phyloP scores from a whole-genome alignment of 2,113 vertebrate species.

The Chionis minor region DNA sequence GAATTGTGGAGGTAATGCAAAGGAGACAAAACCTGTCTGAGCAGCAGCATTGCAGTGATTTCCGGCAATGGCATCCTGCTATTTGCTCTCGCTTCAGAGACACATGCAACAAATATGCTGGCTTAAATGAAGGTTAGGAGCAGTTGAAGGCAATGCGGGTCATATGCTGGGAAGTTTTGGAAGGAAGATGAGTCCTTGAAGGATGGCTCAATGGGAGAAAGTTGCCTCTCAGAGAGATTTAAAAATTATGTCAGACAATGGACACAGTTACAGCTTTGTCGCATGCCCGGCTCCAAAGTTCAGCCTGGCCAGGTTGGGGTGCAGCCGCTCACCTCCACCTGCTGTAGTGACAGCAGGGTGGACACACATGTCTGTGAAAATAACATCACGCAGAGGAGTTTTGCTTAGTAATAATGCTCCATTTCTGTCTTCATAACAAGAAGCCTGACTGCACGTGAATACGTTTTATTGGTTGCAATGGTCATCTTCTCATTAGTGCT shows the following conservation, averaged over 20 bases:
- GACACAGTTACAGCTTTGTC: not conserved
- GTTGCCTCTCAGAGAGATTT: not conserved
- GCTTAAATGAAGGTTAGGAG: not conserved
- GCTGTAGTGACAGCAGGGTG: not conserved
- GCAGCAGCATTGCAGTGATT: not conserved
- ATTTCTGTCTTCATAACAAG: not conserved
- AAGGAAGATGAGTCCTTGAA: not conserved
- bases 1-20: not conserved
- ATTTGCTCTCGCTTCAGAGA: not conserved
- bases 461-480: not conserved
- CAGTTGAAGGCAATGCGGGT: not conserved
- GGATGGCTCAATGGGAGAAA: not conserved
- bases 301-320: not conserved
- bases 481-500: not conserved
- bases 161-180: not conserved
- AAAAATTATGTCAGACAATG: not conserved
- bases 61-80: not conserved
- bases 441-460: not conserved
- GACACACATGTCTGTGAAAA: not conserved
- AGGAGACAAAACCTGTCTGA: not conserved
- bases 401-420: not conserved
- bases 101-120: not conserved
- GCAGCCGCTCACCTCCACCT: not conserved
- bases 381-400: not conserved
- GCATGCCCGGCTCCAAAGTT: not conserved